Evolutionary conservation across 2,797 vertebrate species (phyloP).

Genomic region (Anableps anableps): DNA sequence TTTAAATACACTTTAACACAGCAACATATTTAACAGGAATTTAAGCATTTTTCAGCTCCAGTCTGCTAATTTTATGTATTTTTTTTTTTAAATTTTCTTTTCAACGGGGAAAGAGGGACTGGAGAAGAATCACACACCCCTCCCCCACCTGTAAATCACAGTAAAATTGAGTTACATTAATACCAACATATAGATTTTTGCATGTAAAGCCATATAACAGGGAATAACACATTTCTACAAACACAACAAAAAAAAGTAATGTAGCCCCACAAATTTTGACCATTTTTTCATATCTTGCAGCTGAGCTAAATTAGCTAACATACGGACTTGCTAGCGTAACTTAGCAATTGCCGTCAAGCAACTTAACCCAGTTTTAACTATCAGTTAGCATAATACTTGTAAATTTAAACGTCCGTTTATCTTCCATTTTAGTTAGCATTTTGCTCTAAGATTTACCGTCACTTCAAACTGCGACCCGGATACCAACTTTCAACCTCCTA

Average conservation of each 20-base stretch:
- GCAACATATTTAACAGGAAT: background rate
- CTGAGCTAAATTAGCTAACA: background rate
- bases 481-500: background rate
- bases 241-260: background rate
- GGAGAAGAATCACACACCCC: background rate
- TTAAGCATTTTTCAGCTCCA: background rate
- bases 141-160: background rate
- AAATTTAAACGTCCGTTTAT: background rate
- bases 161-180: background rate
- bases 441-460: background rate
- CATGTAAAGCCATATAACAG: background rate
- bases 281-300: background rate
- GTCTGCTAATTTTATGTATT: background rate
- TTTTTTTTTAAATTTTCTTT: background rate
- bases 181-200: background rate
- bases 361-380: background rate
- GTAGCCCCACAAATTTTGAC: background rate
- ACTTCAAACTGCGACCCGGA: background rate
- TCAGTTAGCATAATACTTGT: background rate
- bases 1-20: background rate
- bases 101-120: background rate
- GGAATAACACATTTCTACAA: background rate
- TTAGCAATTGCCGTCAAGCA: background rate
- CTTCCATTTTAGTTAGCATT: background rate
- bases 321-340: background rate